Base-by-base conservation (phyloP, 2,888 invertebrate genomes). In the Nesidiocoris tenuis region DNA sequence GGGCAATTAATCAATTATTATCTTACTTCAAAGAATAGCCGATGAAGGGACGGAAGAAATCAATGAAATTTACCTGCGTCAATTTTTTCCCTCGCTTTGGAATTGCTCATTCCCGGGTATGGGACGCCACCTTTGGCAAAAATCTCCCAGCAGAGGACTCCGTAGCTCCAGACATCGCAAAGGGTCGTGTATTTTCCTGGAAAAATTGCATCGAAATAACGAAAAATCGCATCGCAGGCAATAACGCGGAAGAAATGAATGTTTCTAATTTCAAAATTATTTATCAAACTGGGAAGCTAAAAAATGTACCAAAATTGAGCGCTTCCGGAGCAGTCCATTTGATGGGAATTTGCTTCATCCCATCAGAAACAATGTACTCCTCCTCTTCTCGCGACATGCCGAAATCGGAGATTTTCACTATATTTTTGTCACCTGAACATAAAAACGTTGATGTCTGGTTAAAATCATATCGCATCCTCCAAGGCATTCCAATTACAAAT, bases 261-360 rank as follows among this genome's bases (percentile, higher is more conserved):
- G n/a, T n/a, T n/a, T n/a, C n/a, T n/a, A n/a, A n/a, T n/a, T n/a
- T n/a, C n/a, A n/a, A n/a, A n/a, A n/a, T n/a, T n/a, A n/a, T n/a
- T n/a, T n/a, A n/a, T n/a, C n/a, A n/a, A n/a, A n/a, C n/a, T n/a
- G n/a, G n/a, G n/a, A n/a, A n/a, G n/a, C n/a, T n/a, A n/a, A n/a
- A n/a, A n/a, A 1, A 57, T 25, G 85, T 83, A 90, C 96, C 96
- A 83, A 94, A 96, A 85, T 96, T 96, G 12, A 97, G 86, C 1
- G 97, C 96, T 85, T 97, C 97, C 0, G 98, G 98, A 1, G 97
- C 96, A 0, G 97, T 98, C 98, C 98, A 98, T 84, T 98, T 98
- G 78, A 98, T 96, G 0, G 98, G 97, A 81, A 98, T 97, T 86
- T 97, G 96, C 85, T 98, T 97, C 94, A 97, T 95, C 54, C 97